These are phyloP conservation scores for Lacerta viridis DNA, from an alignment of 2,797 vertebrate genomes.

Conservation along the genomic window DNA sequence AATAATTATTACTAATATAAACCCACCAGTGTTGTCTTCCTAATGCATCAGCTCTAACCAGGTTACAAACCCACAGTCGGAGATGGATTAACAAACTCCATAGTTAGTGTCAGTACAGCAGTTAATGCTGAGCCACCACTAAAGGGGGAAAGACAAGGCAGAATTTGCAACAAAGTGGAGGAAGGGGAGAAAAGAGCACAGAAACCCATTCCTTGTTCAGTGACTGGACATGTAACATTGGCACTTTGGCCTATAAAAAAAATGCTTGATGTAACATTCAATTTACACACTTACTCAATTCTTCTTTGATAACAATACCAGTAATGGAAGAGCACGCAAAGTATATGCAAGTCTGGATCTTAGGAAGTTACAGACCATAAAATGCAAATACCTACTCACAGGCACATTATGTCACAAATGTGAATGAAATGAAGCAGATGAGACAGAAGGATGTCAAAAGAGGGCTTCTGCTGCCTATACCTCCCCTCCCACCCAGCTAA, in stretches of 20 bases:
- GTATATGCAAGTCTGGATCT: not conserved
- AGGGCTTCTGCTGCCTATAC: not conserved
- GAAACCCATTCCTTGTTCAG: not conserved
- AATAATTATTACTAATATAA: not conserved
- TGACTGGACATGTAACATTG: not conserved
- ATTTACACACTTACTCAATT: not conserved
- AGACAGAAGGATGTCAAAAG: not conserved
- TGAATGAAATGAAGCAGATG: rapidly evolving
- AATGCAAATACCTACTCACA: not conserved
- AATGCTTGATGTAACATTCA: rapidly evolving
- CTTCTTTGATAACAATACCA: not conserved
- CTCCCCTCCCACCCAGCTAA: no score
- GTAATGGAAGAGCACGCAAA: not conserved
- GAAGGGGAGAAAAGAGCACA: not conserved
- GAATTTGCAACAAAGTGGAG: not conserved
- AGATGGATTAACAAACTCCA: not conserved
- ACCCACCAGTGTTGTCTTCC: not conserved
- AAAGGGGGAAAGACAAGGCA: not conserved
- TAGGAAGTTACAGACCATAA: not conserved
- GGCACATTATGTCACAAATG: not conserved
- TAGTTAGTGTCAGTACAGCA: not conserved
- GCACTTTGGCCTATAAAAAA: not conserved
- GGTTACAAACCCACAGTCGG: not conserved
- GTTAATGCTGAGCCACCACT: not conserved
- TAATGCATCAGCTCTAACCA: not conserved